Evolutionary conservation across 2,797 vertebrate species (phyloP), one percentile per base, ranked within the genome.

Genomic region (Acestrorhynchus altus): DNA sequence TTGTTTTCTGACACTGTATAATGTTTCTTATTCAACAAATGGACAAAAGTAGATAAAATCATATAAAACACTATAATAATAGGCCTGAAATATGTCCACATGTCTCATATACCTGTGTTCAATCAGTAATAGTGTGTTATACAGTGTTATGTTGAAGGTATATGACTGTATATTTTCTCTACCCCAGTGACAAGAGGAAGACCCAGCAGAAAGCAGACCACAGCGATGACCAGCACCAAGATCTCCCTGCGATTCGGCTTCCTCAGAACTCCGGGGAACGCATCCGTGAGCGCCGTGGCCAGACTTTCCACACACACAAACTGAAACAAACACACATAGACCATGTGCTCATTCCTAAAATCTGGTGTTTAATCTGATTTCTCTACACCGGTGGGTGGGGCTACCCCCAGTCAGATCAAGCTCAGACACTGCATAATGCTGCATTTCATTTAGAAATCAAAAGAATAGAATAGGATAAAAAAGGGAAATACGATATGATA

Each of bases 301-400:
- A 98, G 86, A 85, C 96, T 97, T 87, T 98, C 97, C 81, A 98
- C 90, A 57, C 95, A 96, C 81, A 99, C 94, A 4, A 99, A 98
- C 97, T 99, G 76, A 3, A 79, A 76, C 61, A 72, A 40, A 80
- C 20, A 76, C 35, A 61, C 39, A 52, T n/a, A 35, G 31, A 35
- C 31, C 2, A 35, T 6, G 31, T 35, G 31, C 31, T 35, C 6
- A 6, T 35, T 35, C 31, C 2, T 35, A 6, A 35, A 35, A 35
- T 35, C 31, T 35, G 31, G 6, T 35, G 31, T 35, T 2, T 6
- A 6, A 35, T 35, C 31, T 2, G 31, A 35, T 2, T 35, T 35
- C n/a, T n/a, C n/a, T n/a, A n/a, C n/a, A n/a, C n/a, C n/a, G n/a
- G n/a, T n/a, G n/a, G n/a, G n/a, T n/a, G n/a, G n/a, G n/a, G n/a